Evolutionary conservation across 2,888 invertebrate species (phyloP).

Genomic region (Acleris emargana): DNA sequence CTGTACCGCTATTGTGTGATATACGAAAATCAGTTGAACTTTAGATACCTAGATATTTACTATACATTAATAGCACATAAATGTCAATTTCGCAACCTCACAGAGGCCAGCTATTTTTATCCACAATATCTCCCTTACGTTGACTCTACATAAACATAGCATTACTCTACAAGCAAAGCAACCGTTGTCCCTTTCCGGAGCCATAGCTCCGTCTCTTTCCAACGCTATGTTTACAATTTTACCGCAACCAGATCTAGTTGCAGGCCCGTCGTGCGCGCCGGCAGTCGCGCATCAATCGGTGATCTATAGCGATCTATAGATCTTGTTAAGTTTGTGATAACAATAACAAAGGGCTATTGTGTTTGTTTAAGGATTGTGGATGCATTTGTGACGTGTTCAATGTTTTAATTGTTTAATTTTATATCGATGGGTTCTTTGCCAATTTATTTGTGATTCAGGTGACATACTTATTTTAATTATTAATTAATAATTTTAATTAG

Average conservation of each 20-base stretch:
- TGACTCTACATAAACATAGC: constrained; percentile 45
- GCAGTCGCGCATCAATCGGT: constrained; percentile 48
- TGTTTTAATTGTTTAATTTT: constrained; percentile 38
- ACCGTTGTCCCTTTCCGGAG: constrained; percentile 50
- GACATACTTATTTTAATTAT: not conserved
- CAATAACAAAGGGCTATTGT: constrained; percentile 51
- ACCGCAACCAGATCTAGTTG: constrained; percentile 56
- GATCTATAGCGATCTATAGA: constrained; percentile 46
- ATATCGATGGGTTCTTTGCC: constrained; percentile 50
- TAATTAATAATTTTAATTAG: not conserved
- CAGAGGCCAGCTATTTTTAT: constrained; percentile 6
- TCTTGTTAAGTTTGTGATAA: constrained; percentile 42
- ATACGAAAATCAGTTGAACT: too few species aligned
- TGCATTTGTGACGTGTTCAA: constrained; percentile 48
- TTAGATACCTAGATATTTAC: too few species aligned
- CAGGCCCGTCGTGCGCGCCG: constrained; percentile 55
- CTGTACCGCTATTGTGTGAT: too few species aligned
- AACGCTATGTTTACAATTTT: constrained; percentile 68
- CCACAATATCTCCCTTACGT: constrained; percentile 1
- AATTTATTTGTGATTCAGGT: constrained; percentile 22
- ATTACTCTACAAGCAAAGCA: constrained; percentile 53
- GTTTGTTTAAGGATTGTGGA: constrained; percentile 43
- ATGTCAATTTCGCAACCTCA: constrained; percentile 1
- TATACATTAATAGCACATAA: too few species aligned
- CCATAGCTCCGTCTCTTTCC: constrained; percentile 50